A percentile compares a stretch with the other conserved stretches of the same genome.
Conservation (phyloP, 1,140 invertebrate species). For the Drosophila subobscura region DNA sequence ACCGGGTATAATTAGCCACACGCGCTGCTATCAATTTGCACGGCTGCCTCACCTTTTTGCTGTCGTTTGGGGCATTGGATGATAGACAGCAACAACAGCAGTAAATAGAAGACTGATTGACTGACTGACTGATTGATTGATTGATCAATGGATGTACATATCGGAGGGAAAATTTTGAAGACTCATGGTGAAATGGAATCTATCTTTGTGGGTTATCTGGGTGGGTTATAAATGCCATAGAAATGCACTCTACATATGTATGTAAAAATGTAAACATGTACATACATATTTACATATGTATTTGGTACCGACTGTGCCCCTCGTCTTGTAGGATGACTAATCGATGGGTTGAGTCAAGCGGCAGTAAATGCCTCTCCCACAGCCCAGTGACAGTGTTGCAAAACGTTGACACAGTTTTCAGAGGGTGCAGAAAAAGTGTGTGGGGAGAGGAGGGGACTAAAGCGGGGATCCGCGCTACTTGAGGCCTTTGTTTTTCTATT, state of each 20-base stretch:
- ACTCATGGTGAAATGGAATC: constrained; percentile 27
- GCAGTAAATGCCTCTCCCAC: not conserved
- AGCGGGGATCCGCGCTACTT: constrained; percentile 8
- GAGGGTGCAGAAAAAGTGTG: constrained; percentile 4
- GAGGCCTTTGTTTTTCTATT: constrained; percentile 30
- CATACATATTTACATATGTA: too few species aligned
- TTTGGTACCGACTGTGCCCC: constrained; percentile 2
- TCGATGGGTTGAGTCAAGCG: constrained; percentile 34
- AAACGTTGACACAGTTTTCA: constrained; percentile 35
- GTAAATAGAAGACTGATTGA: constrained; percentile 8
- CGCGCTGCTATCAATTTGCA: constrained; percentile 67
- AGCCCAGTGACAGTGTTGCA: constrained; percentile 18
- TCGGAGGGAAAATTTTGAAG: not conserved
- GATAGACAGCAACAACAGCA: constrained; percentile 28
- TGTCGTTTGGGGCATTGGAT: constrained; percentile 24
- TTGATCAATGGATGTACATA: constrained; percentile 12
- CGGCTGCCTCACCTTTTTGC: constrained; percentile 27
- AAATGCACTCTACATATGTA: too few species aligned
- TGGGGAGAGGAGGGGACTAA: too few species aligned
- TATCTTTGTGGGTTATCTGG: constrained; percentile 16
- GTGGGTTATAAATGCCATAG: constrained; percentile 20
- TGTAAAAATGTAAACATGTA: too few species aligned
- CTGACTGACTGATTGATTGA: constrained; percentile 11
- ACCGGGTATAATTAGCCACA: constrained; percentile 68
- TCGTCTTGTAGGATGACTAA: constrained; percentile 33